These are phyloP conservation scores for Gonioctena quinquepunctata DNA, from an alignment of 1,140 invertebrate genomes.

Conservation along the genomic window DNA sequence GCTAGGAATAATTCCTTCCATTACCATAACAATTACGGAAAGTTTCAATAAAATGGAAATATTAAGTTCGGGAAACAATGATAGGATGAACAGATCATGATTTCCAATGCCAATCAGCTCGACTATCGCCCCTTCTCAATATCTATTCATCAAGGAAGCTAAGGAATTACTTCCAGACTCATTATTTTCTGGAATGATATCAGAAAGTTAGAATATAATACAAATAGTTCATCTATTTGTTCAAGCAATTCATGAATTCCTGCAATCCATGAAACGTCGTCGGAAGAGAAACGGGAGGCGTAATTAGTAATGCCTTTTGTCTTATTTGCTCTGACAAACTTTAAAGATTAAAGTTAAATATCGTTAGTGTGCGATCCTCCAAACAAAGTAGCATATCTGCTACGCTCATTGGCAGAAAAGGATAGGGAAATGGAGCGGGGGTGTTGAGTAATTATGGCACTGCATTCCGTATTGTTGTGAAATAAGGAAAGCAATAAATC, in stretches of 20 bases:
- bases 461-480: background rate
- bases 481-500: no score
- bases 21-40: no score
- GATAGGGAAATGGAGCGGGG: background rate
- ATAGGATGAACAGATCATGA: no score
- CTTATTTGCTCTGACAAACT: slow-evolving; percentile 6
- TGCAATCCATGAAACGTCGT: background rate
- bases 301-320: slow-evolving; percentile 5
- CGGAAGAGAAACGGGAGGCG: background rate
- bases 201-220: background rate
- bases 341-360: slow-evolving; percentile 13
- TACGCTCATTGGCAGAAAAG: background rate
- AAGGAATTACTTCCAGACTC: no score
- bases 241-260: background rate
- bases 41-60: no score
- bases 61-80: no score
- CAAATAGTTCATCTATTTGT: background rate
- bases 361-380: background rate
- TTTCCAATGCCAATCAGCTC: no score
- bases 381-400: background rate
- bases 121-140: no score
- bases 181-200: background rate
- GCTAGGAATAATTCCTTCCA: no score
- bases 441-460: background rate
- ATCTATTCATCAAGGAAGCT: no score